These are phyloP conservation scores for Gymnocypris eckloni DNA, from an alignment of 2,797 vertebrate genomes.

Conservation along the genomic window DNA sequence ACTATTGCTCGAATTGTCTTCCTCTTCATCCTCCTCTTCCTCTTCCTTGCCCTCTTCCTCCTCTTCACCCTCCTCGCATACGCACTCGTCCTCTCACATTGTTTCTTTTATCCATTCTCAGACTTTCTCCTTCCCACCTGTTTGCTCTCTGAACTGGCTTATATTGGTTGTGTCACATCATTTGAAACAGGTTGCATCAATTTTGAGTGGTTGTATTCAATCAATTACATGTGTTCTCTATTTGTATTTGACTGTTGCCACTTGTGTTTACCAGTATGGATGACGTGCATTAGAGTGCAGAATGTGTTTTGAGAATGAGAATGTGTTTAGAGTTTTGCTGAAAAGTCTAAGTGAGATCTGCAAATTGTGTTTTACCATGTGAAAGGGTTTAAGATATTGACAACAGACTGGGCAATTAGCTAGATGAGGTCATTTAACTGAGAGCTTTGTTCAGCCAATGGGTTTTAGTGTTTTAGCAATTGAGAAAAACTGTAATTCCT, in stretches of 20 bases:
- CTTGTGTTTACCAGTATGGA: conserved; percentile 36
- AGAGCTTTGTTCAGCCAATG: too few relatives aligned
- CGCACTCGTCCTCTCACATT: not conserved
- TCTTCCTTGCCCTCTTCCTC: not conserved
- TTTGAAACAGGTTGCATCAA: conserved; percentile 28
- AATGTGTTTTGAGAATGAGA: not conserved
- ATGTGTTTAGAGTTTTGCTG: too few relatives aligned
- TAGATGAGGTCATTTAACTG: too few relatives aligned
- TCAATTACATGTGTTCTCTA: conserved; percentile 18
- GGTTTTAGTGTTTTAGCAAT: too few relatives aligned
- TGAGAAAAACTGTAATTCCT: not conserved
- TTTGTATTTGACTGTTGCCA: conserved; percentile 14
- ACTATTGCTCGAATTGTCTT: not conserved
- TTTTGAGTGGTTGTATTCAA: conserved; percentile 42
- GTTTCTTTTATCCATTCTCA: conserved; percentile 26
- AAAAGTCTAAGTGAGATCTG: too few relatives aligned
- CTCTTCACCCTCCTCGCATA: not conserved
- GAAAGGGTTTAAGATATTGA: too few relatives aligned
- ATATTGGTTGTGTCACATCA: conserved; percentile 38
- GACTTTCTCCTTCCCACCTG: conserved; percentile 12
- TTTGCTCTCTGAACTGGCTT: conserved; percentile 22
- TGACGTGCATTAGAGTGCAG: conserved; percentile 31
- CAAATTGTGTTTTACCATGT: too few relatives aligned
- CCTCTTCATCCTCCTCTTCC: not conserved
- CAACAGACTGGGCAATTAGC: too few relatives aligned